A percentile compares a stretch with the other conserved stretches of the same genome.
Evolutionary conservation across 2,797 vertebrate species (phyloP).

Genomic region (Halcyon smyrnensis): DNA sequence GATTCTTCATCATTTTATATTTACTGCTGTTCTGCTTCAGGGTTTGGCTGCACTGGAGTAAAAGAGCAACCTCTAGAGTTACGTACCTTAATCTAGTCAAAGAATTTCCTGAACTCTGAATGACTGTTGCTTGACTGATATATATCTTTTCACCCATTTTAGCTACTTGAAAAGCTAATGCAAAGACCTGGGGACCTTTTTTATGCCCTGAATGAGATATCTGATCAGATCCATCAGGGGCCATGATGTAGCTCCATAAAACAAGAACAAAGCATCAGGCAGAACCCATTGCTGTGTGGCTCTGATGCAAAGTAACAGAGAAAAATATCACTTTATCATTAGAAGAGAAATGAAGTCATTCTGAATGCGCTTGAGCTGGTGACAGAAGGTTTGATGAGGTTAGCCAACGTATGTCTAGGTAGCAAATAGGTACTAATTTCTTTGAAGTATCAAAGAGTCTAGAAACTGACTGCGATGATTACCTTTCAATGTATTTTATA

Average conservation of each 20-base stretch:
- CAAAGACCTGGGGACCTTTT: background rate
- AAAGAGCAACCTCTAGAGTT: background rate
- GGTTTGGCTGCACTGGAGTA: background rate
- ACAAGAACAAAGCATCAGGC: background rate
- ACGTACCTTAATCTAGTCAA: background rate
- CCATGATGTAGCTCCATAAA: background rate
- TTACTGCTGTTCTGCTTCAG: background rate
- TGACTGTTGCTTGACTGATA: background rate
- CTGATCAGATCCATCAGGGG: background rate
- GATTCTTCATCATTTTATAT: background rate
- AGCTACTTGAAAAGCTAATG: background rate
- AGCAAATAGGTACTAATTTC: background rate
- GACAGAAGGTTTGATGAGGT: background rate
- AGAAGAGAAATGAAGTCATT: background rate
- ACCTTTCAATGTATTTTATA: background rate
- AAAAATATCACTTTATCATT: background rate
- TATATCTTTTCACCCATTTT: background rate
- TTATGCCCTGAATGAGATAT: background rate
- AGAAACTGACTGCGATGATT: background rate
- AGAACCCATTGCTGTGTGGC: accelerated
- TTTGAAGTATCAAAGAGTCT: background rate
- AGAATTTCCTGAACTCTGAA: background rate
- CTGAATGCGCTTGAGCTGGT: background rate
- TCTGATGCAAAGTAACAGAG: background rate
- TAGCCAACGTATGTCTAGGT: background rate